Evolutionary conservation across 1,140 invertebrate genomes (phyloP).

Genomic region (Triops longicaudatus): DNA sequence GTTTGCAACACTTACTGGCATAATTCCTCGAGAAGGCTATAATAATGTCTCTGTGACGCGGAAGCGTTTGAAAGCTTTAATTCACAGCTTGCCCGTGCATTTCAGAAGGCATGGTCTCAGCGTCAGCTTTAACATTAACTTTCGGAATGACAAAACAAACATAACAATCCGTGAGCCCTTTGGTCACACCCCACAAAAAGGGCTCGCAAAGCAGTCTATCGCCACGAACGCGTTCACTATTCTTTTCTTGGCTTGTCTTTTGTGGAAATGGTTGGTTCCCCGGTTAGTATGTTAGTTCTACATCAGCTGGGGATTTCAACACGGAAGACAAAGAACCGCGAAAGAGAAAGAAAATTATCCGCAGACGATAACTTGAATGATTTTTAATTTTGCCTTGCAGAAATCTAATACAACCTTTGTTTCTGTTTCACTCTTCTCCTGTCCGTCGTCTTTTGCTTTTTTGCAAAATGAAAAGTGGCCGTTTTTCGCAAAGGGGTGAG

Average conservation of each 20-base stretch:
- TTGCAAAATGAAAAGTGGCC: constrained; percentile 26
- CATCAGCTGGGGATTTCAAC: background rate
- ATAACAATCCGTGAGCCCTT: background rate
- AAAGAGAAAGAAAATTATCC: background rate
- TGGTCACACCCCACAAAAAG: background rate
- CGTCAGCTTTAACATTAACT: background rate
- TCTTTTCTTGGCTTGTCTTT: constrained; percentile 18
- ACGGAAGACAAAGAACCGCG: background rate
- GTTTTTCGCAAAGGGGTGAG: constrained; percentile 87
- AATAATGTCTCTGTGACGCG: background rate
- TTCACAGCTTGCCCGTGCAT: constrained; percentile 1
- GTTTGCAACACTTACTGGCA: no score
- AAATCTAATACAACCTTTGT: background rate
- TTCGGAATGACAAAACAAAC: background rate
- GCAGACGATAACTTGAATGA: background rate
- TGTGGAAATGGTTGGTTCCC: background rate
- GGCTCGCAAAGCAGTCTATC: constrained; percentile 14
- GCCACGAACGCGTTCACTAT: background rate
- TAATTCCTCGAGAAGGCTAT: background rate
- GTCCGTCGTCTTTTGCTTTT: constrained; percentile 17
- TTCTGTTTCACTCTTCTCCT: background rate
- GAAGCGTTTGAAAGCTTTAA: constrained; percentile 6
- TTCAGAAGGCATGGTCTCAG: background rate
- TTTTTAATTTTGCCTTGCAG: background rate
- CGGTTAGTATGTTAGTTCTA: background rate